A percentile compares a stretch with the other conserved stretches of the same genome.
Evolutionary conservation across 2,888 invertebrate species (phyloP).

Genomic region (Cerceris rybyensis): DNA sequence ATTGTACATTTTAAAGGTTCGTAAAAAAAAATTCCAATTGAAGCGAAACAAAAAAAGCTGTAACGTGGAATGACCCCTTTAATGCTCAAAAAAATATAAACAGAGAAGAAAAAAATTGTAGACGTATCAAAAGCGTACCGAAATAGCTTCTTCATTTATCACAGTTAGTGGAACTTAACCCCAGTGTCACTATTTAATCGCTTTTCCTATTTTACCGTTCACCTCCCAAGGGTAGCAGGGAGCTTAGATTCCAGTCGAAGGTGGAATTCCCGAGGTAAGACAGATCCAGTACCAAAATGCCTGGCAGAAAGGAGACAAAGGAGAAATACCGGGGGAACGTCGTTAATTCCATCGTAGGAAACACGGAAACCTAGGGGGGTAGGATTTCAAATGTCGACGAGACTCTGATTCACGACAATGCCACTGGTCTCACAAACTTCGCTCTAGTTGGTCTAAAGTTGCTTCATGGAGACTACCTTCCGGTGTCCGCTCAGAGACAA

Average conservation of each 20-base stretch:
- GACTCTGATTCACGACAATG: not conserved
- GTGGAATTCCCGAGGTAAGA: not conserved
- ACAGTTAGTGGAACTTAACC: no score
- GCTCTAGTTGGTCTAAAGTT: not conserved
- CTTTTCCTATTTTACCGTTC: no score
- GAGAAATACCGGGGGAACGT: not conserved
- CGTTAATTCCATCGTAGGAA: constrained; percentile 9
- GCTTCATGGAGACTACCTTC: not conserved
- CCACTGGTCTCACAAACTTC: constrained; percentile 1
- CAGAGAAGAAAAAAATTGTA: no score
- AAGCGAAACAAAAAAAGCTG: no score
- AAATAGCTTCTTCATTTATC: no score
- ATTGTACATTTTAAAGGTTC: no score
- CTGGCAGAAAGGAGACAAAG: not conserved
- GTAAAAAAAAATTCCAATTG: no score
- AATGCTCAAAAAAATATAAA: no score
- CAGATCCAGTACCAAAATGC: not conserved
- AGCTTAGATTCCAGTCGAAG: not conserved
- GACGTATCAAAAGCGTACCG: no score
- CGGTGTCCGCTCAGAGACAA: not conserved
- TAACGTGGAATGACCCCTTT: no score
- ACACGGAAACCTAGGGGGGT: not conserved
- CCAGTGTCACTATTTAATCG: no score
- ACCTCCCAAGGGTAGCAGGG: not conserved
- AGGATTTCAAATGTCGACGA: constrained; percentile 17